A percentile compares a stretch with the other conserved stretches of the same genome.
phyloP scores from a whole-genome alignment of 53 echinoderm and acorn worm genomes.

The Temnopleurus reevesii region DNA sequence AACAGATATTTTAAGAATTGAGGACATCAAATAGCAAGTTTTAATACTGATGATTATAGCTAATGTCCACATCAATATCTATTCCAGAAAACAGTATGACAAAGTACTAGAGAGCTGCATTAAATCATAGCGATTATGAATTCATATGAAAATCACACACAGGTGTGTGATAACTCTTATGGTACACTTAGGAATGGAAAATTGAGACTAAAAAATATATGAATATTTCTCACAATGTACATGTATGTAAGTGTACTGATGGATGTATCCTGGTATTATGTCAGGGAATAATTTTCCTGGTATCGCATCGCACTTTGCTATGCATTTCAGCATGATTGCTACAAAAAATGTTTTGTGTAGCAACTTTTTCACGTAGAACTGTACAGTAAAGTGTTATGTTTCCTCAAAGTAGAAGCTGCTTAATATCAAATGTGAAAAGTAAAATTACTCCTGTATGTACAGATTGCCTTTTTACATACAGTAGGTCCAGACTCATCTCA shows the following conservation, averaged over 20 bases:
- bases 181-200: background rate
- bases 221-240: background rate
- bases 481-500: too few relatives aligned
- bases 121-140: background rate
- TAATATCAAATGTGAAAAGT: background rate
- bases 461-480: too few relatives aligned
- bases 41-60: background rate
- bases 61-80: background rate
- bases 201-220: too few relatives aligned
- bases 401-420: background rate
- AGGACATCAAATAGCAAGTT: background rate
- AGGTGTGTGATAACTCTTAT: too few relatives aligned
- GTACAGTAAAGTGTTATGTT: background rate
- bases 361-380: background rate
- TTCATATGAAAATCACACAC: background rate
- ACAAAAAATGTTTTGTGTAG: background rate
- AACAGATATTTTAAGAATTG: background rate
- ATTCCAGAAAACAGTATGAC: background rate
- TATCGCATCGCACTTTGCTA: background rate
- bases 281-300: background rate
- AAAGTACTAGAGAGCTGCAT: background rate
- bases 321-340: background rate
- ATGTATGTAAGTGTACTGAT: background rate
- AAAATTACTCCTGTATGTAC: too few relatives aligned
- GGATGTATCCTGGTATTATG: background rate